phyloP scores from a whole-genome alignment of 1,140 invertebrate genomes.

The Homarus americanus region DNA sequence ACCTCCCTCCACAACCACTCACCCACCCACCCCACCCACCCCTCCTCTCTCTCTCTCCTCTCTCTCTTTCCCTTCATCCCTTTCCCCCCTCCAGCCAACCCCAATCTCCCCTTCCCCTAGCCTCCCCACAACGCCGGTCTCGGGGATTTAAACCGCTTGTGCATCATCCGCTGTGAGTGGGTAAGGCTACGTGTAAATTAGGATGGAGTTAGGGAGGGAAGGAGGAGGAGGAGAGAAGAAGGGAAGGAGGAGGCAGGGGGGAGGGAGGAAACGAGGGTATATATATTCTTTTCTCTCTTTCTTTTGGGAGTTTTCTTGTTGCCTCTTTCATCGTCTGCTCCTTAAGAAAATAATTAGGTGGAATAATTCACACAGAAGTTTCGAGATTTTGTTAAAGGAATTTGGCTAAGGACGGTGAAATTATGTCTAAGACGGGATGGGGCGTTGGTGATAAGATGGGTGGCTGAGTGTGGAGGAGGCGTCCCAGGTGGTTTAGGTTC shows the following conservation, averaged over 20 bases:
- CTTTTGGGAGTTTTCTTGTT: background rate
- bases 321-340: background rate
- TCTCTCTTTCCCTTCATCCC: background rate
- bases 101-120: background rate
- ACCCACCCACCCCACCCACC: background rate
- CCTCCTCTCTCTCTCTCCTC: background rate
- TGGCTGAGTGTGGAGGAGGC: too few relatives aligned
- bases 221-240: too few relatives aligned
- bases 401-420: too few relatives aligned
- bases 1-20: background rate
- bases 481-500: too few relatives aligned
- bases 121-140: background rate
- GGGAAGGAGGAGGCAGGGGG: too few relatives aligned
- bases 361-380: too few relatives aligned
- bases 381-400: too few relatives aligned
- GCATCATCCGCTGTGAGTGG: background rate
- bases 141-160: background rate
- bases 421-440: too few relatives aligned
- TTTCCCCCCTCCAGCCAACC: too few relatives aligned
- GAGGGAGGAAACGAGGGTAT: background rate
- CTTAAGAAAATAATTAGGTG: background rate
- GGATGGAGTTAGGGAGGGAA: background rate
- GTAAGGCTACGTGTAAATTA: conserved; percentile 8
- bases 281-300: background rate
- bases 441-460: too few relatives aligned